Evolutionary conservation across 2,113 vertebrate genomes (phyloP), one percentile per base, ranked within the genome.

Genomic region (Cinclus cinclus): DNA sequence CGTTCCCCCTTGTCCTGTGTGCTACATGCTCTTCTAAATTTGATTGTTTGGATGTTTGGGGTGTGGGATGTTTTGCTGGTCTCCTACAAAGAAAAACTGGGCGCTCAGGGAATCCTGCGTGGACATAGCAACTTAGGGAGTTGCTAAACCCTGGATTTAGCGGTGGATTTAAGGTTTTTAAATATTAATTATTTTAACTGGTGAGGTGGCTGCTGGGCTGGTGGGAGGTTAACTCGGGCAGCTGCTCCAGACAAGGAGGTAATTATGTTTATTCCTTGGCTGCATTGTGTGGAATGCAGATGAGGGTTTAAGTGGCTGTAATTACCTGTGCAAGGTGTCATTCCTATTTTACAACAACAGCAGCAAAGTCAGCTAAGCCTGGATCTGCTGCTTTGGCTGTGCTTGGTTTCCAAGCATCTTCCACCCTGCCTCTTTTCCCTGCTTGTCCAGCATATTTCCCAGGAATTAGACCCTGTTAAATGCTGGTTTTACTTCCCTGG

Each of bases 241-340:
- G 67, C 62, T 88, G 35, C 90, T 78, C 80, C 71, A 81, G 83
- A 69, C 59, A 75, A 91, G 90, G 50, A 76, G 83, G 47, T 83
- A 39, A 75, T 92, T 88, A 56, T 91, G 64, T 89, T 87, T 94
- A 95, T 87, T 93, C 79, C 62, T 81, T 91, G 68, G 56, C 62
- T 71, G 60, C 76, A 42, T 71, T 89, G 64, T 96, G 79, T 81
- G 81, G 84, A 91, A 92, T 87, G 91, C 86, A 95, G 73, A 94
- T 94, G 90, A 95, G 64, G 83, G 69, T 71, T 91, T 87, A 94
- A 95, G 71, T 87, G 83, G n/a, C 56, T 81, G 62, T 55, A 87
- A 85, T 94, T 91, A 90, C 62, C 79, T 73, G 78, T 0, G 7
- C 24, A 77, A 62, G 42, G 2, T 80, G 81, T 88, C 75, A 81